These are phyloP conservation scores for Chrysomela aeneicollis DNA, from an alignment of 2,888 invertebrate genomes.

Conservation along the genomic window DNA sequence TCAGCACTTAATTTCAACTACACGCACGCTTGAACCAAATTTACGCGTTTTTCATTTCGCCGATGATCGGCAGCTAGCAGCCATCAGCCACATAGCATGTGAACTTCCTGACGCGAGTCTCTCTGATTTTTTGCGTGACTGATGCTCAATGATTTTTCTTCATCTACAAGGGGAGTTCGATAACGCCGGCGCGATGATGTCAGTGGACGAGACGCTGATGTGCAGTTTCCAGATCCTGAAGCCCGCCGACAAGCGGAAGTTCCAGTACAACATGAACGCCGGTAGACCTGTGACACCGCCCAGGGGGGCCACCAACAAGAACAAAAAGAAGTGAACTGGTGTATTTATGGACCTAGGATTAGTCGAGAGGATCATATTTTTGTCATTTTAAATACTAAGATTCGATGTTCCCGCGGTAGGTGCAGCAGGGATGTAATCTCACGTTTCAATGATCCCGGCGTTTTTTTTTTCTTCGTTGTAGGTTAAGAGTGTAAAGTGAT, in stretches of 20 bases:
- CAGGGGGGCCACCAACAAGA: constrained; percentile 91
- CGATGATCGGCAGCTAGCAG: no score
- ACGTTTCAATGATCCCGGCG: constrained; percentile 20
- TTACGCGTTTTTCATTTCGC: no score
- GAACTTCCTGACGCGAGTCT: no score
- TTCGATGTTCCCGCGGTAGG: constrained; percentile 32
- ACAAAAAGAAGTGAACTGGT: constrained; percentile 86
- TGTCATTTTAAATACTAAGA: constrained; percentile 42
- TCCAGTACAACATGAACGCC: constrained; percentile 91
- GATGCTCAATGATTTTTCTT: not conserved
- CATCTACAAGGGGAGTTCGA: constrained; percentile 70
- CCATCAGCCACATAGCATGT: no score
- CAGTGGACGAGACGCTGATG: constrained; percentile 99
- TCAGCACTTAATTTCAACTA: no score
- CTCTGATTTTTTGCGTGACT: no score
- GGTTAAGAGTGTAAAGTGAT: constrained; percentile 35
- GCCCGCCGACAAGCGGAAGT: constrained; percentile 99
- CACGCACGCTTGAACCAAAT: no score
- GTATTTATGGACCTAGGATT: constrained; percentile 39
- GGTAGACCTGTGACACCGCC: constrained; percentile 98
- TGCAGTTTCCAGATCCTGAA: constrained; percentile 97
- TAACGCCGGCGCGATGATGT: constrained; percentile 96
- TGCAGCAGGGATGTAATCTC: constrained; percentile 16
- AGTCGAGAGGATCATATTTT: constrained; percentile 35
- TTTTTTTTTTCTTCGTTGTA: constrained; percentile 32